Evolutionary conservation across 2,888 invertebrate genomes (phyloP).

Genomic region (Brenthis hecate): DNA sequence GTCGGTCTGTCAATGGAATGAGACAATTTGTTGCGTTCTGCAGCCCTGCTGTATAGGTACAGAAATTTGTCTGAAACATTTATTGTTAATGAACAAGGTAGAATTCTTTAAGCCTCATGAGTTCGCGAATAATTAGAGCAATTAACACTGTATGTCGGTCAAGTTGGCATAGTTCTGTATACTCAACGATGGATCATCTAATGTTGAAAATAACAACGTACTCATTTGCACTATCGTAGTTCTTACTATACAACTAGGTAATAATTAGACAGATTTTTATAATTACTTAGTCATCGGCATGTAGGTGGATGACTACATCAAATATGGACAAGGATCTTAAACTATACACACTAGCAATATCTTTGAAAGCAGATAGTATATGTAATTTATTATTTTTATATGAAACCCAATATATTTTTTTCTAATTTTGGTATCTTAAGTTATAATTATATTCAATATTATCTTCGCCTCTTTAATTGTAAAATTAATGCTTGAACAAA

Average conservation of each 20-base stretch:
- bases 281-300: conserved; percentile 20
- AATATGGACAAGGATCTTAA: too few species aligned
- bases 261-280: not conserved
- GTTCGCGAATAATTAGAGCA: conserved; percentile 17
- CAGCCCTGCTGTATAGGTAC: conserved; percentile 43
- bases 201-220: not conserved
- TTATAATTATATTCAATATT: too few species aligned
- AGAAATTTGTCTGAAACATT: conserved; percentile 17
- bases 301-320: conserved; percentile 4
- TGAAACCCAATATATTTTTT: too few species aligned
- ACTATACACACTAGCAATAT: too few species aligned
- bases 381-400: too few species aligned
- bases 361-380: too few species aligned
- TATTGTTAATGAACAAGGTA: conserved; percentile 22
- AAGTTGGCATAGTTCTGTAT: conserved; percentile 11
- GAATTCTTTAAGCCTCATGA: conserved; percentile 13
- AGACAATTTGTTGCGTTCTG: conserved; percentile 65
- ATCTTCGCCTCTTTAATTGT: too few species aligned
- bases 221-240: not conserved
- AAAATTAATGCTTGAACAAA: too few species aligned
- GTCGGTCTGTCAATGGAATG: conserved; percentile 62
- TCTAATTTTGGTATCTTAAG: too few species aligned
- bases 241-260: not conserved
- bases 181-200: conserved; percentile 12
- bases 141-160: conserved; percentile 15